Base-by-base conservation (phyloP, 1,140 invertebrate genomes). In the Heliconius himera region DNA sequence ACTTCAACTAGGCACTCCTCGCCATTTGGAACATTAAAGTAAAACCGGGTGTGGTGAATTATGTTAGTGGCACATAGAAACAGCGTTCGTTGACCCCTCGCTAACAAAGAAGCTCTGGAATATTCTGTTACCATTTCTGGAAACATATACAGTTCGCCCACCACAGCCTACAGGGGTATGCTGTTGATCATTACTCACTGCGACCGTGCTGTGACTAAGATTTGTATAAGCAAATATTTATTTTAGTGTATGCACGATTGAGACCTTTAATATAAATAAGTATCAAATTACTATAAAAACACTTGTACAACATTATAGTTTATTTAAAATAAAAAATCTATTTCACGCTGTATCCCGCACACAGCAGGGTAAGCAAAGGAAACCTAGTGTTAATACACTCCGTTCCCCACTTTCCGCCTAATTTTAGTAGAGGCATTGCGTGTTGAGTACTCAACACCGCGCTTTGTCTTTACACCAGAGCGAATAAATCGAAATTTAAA, bases 141-240 rank as follows among this genome's bases (percentile, higher is more conserved):
- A 89, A 87, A 79, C 81, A 83, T 84, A 88, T 85, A 86, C 87
- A 88, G 87, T 18, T 89, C 82, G 81, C 84, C 81, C 81, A 81
- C 77, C 83, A 88, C 87, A 46, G 88, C 90, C 90, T 88, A 88
- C 90, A 82, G 83, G 84, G 88, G 88, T 88, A 86, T 86, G 82
- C 84, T 88, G 86, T 91, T 88, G 91, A 90, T 91, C 89, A 89
- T 86, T 89, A 87, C 87, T 87, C 83, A 80, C 79, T 80, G 82
- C 86, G 85, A 87, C 85, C 89, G 88, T 82, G 77, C 84, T 80
- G 80, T 90, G 88, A 87, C 85, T 90, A 89, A 90, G 85, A 88
- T 84, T 84, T 81, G 56, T 78, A 86, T 81, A 81, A 70, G 74
- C 51, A 70, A 77, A 29, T 54, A 81, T 56, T 41, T 41, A 81